Base-by-base conservation (phyloP, 1,140 invertebrate species). In the Hycleus cichorii region DNA sequence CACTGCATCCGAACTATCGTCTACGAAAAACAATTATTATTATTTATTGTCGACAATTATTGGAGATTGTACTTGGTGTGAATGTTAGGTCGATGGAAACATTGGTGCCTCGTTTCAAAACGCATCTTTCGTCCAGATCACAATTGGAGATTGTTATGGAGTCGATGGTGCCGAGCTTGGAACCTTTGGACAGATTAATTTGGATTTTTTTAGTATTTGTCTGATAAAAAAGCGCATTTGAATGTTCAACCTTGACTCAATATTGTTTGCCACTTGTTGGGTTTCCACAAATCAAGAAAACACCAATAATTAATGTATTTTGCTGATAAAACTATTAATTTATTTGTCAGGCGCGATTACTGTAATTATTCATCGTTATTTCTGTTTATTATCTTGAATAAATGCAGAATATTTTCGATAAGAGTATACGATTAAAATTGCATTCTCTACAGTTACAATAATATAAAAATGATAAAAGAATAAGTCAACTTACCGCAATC, bases 61-160 rank as follows among this genome's bases (percentile, higher is more conserved):
- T 49, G n/a, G 46, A 39, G 10, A 27, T 43, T 38, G 78, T 73
- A 84, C 82, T 70, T 40, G 80, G 69, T 44, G 73, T 80, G 55
- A 87, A 84, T 26, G 77, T 75, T 6, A 87, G 76, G 6, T 69
- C 66, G 51, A 88, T 80, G 2, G 82, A 78, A 2, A 74, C 81
- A 57, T 85, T 85, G 9, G 77, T 79, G 60, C 81, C 80, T 50
- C 80, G 75, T 61, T 78, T 79, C 38, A 87, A 75, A 11, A 80
- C 71, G 62, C 84, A 88, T 62, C 78, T 75, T 53, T 69, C 66
- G 52, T 77, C 77, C 12, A 67, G 71, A 32, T 74, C 74, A 64
- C 85, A 87, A 39, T 77, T 77, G 27, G 78, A 78, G 39, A 88
- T 73, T 2, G 65, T 68, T 3, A 86, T 74, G 38, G 71, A 74